These are phyloP conservation scores for Exocentrus adspersus DNA, from an alignment of 2,888 invertebrate genomes.

Conservation along the genomic window DNA sequence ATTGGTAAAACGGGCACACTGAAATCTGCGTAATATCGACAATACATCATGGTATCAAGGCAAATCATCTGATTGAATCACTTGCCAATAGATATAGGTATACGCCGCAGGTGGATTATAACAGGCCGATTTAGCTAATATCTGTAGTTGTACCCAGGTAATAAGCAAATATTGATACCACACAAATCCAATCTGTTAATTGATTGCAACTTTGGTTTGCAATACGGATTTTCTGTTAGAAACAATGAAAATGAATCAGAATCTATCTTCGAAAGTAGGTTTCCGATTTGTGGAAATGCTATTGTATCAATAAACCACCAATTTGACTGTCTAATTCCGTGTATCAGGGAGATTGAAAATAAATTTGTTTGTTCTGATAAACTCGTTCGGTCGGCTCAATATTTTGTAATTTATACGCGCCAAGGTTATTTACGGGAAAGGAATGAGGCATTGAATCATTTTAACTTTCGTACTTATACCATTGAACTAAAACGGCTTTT, in stretches of 20 bases:
- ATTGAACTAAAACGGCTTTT: conserved; percentile 10
- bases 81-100: neutral
- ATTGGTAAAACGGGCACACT: too few relatives aligned
- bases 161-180: neutral
- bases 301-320: conserved; percentile 33
- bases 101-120: neutral
- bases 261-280: too few relatives aligned
- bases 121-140: neutral
- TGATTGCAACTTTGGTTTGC: too few relatives aligned
- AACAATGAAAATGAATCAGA: too few relatives aligned
- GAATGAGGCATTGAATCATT: conserved; percentile 15
- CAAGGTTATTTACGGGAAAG: conserved; percentile 6
- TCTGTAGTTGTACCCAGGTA: neutral
- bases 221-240: too few relatives aligned
- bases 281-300: too few relatives aligned
- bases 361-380: conserved; percentile 39
- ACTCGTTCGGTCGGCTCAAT: conserved; percentile 19
- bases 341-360: conserved; percentile 36
- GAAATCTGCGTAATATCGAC: neutral
- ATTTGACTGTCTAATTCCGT: conserved; percentile 30
- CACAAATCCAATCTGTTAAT: neutral
- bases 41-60: neutral
- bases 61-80: conserved; percentile 3
- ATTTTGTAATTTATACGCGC: conserved; percentile 18
- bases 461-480: conserved; percentile 10